Conservation (phyloP, 1,140 invertebrate species). For the Heliconius hewitsoni region DNA sequence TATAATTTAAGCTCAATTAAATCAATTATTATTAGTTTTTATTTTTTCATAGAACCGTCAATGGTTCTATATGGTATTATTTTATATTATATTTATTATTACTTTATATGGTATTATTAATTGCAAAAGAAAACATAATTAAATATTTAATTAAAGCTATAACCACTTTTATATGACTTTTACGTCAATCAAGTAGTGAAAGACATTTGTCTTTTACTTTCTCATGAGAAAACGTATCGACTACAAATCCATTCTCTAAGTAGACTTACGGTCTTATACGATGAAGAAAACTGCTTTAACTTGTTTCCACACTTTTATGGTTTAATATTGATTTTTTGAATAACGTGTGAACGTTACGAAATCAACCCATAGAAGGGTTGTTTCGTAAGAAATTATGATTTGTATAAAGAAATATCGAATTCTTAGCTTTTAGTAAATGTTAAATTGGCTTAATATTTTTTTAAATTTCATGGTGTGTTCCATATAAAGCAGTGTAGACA, state of each 20-base stretch:
- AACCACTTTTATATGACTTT: not conserved
- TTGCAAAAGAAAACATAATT: not conserved
- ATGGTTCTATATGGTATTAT: too few relatives aligned
- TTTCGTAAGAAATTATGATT: conserved; percentile 14
- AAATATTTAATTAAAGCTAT: not conserved
- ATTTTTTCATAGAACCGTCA: too few relatives aligned
- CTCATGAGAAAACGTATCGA: not conserved
- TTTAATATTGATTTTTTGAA: not conserved
- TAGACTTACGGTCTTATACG: conserved; percentile 7
- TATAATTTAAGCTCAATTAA: too few relatives aligned
- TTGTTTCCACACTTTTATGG: not conserved
- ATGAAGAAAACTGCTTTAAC: not conserved
- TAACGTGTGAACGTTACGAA: not conserved
- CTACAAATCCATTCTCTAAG: not conserved
- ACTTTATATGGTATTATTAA: not conserved
- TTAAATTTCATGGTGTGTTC: too few relatives aligned
- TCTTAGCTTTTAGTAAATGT: too few relatives aligned
- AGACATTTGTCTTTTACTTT: not conserved
- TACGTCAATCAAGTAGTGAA: not conserved
- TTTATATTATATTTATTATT: not conserved
- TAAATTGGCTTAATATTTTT: too few relatives aligned
- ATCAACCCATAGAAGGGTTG: conserved; percentile 13
- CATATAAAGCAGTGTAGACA: too few relatives aligned
- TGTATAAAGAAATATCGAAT: too few relatives aligned
- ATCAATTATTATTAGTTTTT: too few relatives aligned